Evolutionary conservation across 2,888 invertebrate species (phyloP), one percentile per base, ranked within the genome.

Genomic region (Leptopterna dolabrata): DNA sequence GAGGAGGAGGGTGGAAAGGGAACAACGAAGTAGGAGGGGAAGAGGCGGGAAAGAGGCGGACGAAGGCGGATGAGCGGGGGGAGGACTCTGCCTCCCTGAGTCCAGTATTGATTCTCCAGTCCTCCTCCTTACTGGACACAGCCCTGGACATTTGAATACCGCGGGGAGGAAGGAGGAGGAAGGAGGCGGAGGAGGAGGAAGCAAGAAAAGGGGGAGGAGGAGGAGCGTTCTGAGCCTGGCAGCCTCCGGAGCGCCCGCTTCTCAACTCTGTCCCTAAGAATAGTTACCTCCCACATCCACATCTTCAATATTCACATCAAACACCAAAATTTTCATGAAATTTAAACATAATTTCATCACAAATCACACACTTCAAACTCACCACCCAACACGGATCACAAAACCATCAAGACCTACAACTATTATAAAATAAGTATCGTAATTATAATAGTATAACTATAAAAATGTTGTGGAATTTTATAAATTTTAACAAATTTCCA

Each of bases 111-210:
- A 87, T 87, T 87, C 87, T 87, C 81, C 78, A 63, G 76, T 80
- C 86, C 78, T 76, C 36, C 78, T 87, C 87, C 87, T 87, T 87
- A 87, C 87, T 87, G 87, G 87, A 87, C 87, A 87, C 87, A 87
- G 27, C 87, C 82, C 87, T 87, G 87, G 87, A 87, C 87, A 87
- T 87, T 87, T 87, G 87, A 87, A 87, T 87, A 87, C 82, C 82
- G 73, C n/a, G 29, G 87, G 81, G 81, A 13, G 45, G 6, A 19
- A 13, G 73, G 36, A 36, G 36, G 78, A 63, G 41, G 36, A 24
- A 19, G 16, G 78, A 36, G 36, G 36, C 14, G 27, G 14, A 4
- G 55, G 24, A 6, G 45, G 83, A 19, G 70, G 63, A 30, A 19
- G 70, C 36, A 47, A 55, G 51, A 29, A 51, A 51, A 29, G 29